Percentiles rank a stretch among this genome's conserved stretches.
phyloP scores from a whole-genome alignment of 2,113 vertebrate species.

The Rallus limicola region DNA sequence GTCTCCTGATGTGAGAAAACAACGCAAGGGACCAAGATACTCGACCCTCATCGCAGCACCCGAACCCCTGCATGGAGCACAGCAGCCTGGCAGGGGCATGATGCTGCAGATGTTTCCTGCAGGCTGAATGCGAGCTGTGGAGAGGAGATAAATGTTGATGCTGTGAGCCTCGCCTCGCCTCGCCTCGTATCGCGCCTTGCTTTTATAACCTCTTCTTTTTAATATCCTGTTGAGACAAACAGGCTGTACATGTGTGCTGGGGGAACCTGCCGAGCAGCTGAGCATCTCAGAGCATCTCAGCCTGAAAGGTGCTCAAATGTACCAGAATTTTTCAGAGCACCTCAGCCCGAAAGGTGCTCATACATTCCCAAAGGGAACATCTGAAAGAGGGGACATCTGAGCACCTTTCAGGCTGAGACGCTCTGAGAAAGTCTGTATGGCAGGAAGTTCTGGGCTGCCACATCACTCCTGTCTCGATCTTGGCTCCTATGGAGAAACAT shows the following conservation, averaged over 20 bases:
- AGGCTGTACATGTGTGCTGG: not conserved
- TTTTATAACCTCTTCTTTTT: slow-evolving; percentile 51
- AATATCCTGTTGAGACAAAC: slow-evolving; percentile 64
- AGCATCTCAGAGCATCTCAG: not conserved
- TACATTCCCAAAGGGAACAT: too few relatives aligned
- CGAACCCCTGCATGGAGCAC: not conserved
- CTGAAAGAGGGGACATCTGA: not conserved
- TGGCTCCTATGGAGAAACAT: not conserved
- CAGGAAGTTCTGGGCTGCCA: not conserved
- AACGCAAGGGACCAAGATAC: not conserved
- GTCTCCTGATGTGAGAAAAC: not conserved
- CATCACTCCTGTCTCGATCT: not conserved
- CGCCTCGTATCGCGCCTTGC: not conserved
- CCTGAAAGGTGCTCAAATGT: not conserved
- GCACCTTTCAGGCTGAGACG: not conserved
- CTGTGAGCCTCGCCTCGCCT: not conserved
- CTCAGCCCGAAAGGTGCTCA: not conserved
- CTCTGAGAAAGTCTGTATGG: not conserved
- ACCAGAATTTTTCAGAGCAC: not conserved
- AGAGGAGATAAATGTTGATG: slow-evolving; percentile 7
- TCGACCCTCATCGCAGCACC: not conserved
- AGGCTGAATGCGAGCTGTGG: not conserved
- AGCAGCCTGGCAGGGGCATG: not conserved
- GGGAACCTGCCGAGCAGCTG: not conserved
- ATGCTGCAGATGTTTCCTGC: slow-evolving; percentile 3